These are phyloP conservation scores for Campodea augens DNA, from an alignment of 1,140 invertebrate species.

Conservation along the genomic window DNA sequence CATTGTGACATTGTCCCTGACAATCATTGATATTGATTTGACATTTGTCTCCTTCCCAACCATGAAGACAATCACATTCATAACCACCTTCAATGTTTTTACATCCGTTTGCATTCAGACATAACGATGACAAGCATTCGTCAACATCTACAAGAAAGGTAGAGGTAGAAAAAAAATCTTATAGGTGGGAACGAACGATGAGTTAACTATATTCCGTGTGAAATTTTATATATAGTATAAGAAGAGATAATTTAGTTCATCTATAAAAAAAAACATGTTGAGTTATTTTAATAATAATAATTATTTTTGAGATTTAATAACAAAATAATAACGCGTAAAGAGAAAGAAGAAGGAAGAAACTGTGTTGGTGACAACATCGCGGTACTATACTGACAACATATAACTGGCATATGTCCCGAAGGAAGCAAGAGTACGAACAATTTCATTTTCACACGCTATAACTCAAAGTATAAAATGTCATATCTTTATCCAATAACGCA, in stretches of 20 bases:
- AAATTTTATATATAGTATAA: constrained; percentile 26
- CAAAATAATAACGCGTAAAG: no score
- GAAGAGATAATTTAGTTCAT: neutral
- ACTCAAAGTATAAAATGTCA: no score
- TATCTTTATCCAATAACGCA: no score
- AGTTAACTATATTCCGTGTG: no score
- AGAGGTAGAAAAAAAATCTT: constrained; percentile 29
- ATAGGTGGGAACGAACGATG: constrained; percentile 32
- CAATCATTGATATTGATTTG: constrained; percentile 78
- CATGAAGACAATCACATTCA: constrained; percentile 53
- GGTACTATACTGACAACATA: no score
- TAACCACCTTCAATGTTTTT: constrained; percentile 65
- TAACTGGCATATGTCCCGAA: no score
- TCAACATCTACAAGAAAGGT: constrained; percentile 34
- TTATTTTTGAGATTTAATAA: no score
- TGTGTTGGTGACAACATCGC: no score
- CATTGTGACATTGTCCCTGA: constrained; percentile 65
- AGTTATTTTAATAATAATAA: neutral
- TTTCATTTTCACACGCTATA: no score
- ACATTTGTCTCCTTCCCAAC: constrained; percentile 75
- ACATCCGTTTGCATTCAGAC: constrained; percentile 62
- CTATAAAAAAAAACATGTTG: neutral
- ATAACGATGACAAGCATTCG: constrained; percentile 35
- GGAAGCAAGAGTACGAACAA: no score
- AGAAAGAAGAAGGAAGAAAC: no score